A percentile compares a stretch with the other conserved stretches of the same genome.
Evolutionary conservation across 2,113 vertebrate genomes (phyloP).

Genomic region (Eclectus roratus): DNA sequence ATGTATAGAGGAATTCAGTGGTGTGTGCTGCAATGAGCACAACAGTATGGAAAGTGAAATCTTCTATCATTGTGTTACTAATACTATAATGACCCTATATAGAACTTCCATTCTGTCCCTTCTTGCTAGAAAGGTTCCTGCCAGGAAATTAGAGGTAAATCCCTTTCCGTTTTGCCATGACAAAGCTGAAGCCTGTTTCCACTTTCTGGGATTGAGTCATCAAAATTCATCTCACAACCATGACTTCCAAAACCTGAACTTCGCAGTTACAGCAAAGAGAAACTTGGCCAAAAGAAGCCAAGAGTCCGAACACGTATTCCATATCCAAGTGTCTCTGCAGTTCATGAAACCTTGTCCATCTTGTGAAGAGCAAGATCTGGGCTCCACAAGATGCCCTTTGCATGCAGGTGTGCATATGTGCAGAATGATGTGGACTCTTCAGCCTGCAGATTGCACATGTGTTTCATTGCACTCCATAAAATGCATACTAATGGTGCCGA

Average conservation of each 20-base stretch:
- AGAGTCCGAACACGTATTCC: accelerated
- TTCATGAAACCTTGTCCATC: not conserved
- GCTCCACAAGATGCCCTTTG: not conserved
- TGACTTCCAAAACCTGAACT: not conserved
- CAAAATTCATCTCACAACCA: not conserved
- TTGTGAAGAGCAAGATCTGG: not conserved
- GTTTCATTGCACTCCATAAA: not conserved
- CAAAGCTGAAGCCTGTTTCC: not conserved
- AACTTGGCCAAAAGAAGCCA: not conserved
- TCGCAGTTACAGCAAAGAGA: not conserved
- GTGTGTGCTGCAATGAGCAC: not conserved
- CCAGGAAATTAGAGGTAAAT: not conserved
- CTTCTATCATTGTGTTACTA: not conserved
- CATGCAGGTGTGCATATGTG: not conserved
- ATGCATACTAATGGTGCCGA: conserved; percentile 5
- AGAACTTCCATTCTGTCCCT: not conserved
- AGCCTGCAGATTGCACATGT: not conserved
- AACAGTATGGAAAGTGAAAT: not conserved
- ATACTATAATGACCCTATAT: too few species aligned
- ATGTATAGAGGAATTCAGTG: not conserved
- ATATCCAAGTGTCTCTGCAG: not conserved
- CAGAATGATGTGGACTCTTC: not conserved
- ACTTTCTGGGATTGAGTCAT: not conserved
- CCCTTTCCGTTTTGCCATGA: not conserved
- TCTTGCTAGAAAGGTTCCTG: not conserved